Base-by-base conservation (phyloP, 2,113 vertebrate genomes). In the Tauraco erythrolophus region DNA sequence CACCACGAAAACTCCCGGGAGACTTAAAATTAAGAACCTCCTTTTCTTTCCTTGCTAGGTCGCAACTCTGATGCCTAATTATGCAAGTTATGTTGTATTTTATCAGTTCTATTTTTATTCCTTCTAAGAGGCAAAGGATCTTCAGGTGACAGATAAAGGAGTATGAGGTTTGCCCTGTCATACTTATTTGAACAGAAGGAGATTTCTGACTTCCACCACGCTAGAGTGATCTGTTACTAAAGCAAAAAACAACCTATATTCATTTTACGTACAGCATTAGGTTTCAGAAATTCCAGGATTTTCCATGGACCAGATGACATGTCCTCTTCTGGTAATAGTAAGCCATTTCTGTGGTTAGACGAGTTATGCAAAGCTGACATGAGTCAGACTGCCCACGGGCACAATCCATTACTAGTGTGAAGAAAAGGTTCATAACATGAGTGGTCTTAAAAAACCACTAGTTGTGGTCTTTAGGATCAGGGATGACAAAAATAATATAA, bases 201-300 rank as follows among this genome's bases (percentile, higher is more conserved):
- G 13, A 79, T 71, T 90, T 76, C 48, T 72, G 78, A 77, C 22
- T 17, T 90, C 33, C 23, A 60, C 9, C 39, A 25, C 17, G 14
- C n/a, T 39, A 43, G 19, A 56, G 13, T 14, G 6, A 58, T 45
- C 19, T 54, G 27, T 71, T 68, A 78, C 9, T 68, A 54, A 57
- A 75, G 21, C 48, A 68, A 64, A 70, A 28, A 64, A 16, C 2
- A 4, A 57, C 56, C 4, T 57, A 11, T 30, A 19, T 68, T 71
- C 2, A 21, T 58, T 80, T 94, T 84, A 50, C 0, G 0, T 41
- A 22, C 13, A 60, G n/a, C 41, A 30, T 13, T 68, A 68, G 2
- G 7, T 81, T 90, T 94, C 50, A 88, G n/a, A 81, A 76, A 50
- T 71, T 37, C 41, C 53, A 60, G 39, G 24, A 58, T 89, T 89